A percentile compares a stretch with the other conserved stretches of the same genome.
Conservation (phyloP, 2,113 vertebrate genomes). For the Telmatochromis sp. region DNA sequence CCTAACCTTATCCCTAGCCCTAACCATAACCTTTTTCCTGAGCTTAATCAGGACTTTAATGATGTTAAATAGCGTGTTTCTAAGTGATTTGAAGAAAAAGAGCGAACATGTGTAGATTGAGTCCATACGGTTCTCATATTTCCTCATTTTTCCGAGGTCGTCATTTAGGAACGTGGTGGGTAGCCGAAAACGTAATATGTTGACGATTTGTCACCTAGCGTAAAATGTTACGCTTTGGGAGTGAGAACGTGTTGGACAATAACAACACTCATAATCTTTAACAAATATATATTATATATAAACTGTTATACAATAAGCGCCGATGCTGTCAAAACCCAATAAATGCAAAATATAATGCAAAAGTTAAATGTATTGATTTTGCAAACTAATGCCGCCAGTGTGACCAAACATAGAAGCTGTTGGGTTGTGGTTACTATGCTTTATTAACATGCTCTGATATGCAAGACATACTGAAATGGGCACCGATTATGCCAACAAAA, state of each 20-base stretch:
- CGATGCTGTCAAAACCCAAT: not conserved
- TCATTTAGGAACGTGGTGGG: too few species aligned
- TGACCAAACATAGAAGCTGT: not conserved
- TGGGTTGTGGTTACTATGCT: not conserved
- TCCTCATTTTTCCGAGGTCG: too few species aligned
- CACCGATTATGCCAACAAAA: not conserved
- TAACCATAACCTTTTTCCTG: too few species aligned
- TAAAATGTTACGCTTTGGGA: too few species aligned
- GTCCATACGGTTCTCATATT: too few species aligned
- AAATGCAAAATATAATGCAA: not conserved
- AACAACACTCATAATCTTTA: not conserved
- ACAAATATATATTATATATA: not conserved
- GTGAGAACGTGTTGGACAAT: not conserved
- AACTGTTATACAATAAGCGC: not conserved
- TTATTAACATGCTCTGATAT: not conserved
- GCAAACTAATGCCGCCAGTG: not conserved
- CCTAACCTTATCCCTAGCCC: too few species aligned
- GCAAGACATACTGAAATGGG: not conserved
- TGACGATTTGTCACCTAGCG: too few species aligned
- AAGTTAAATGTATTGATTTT: not conserved
- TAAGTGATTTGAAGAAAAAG: too few species aligned
- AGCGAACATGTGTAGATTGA: too few species aligned
- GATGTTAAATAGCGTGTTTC: too few species aligned
- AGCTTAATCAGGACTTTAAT: accelerated
- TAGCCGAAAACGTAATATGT: too few species aligned